Evolutionary conservation across 2,888 invertebrate genomes (phyloP), one percentile per base, ranked within the genome.

Genomic region (Holacanthella duospinosa): DNA sequence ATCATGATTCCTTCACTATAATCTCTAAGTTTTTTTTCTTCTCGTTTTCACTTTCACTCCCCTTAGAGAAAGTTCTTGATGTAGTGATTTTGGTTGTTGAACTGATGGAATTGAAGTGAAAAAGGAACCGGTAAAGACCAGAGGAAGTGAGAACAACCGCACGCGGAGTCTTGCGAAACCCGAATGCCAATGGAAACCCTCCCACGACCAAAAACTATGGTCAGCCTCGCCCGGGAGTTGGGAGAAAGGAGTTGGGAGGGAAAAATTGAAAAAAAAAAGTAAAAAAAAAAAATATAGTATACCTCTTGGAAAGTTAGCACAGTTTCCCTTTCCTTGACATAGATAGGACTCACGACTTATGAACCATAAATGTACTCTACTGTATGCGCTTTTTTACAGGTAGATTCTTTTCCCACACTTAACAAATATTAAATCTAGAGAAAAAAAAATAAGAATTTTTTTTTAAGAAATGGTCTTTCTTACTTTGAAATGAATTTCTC

Each of bases 21-120:
- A 36, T 36, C 16, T 36, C 36, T 36, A 6, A 36, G 36, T 36
- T 36, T 16, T n/a, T n/a, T n/a, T n/a, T n/a, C n/a, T n/a, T n/a
- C n/a, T n/a, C 36, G 9, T 36, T 36, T 21, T 21, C 21, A n/a
- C 48, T 48, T 48, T 48, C 48, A 48, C 48, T 48, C 21, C 48
- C 6, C 6, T 6, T 9, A 21, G 48, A 48, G 48, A 48, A 48
- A 48, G 48, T 48, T 48, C 4, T 36, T 36, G 6, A 36, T 16
- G 6, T 12, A 21, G n/a, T n/a, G 48, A 48, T 4, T n/a, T 21
- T n/a, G 48, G 48, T 9, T 48, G 48, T 43, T 59, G 26, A 59
- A 59, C 48, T 43, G 59, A 48, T n/a, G n/a, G n/a, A n/a, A 48
- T 27, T 16, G 48, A 59, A 59, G 59, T 59, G 28, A 59, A 3